Percentiles rank a stretch among this genome's conserved stretches.
Conservation (phyloP, 2,888 invertebrate species). For the Dioctria rufipes region DNA sequence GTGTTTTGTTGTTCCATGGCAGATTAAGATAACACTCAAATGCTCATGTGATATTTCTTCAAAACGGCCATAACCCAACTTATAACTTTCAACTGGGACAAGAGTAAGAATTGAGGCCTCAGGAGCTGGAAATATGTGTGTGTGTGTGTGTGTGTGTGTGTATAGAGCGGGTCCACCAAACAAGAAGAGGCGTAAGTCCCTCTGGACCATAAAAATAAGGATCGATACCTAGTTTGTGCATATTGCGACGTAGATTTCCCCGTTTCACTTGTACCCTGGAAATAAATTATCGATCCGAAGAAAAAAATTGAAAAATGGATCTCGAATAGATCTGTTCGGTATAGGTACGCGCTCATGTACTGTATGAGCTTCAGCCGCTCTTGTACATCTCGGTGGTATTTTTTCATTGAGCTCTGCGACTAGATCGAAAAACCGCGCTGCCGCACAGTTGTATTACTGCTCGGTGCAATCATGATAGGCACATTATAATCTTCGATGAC, state of each 20-base stretch:
- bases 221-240: conserved; percentile 33
- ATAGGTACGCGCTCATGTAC: conserved; percentile 4
- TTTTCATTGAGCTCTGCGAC: conserved; percentile 12
- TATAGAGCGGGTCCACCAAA: neutral
- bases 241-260: conserved; percentile 30
- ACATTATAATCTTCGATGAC: neutral
- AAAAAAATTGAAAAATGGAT: conserved; percentile 48
- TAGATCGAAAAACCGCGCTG: neutral
- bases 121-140: conserved; percentile 12
- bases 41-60: conserved; percentile 42
- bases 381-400: conserved; percentile 3
- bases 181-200: conserved; percentile 22
- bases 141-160: neutral
- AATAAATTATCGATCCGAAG: conserved; percentile 23
- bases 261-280: conserved; percentile 23
- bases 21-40: conserved; percentile 52
- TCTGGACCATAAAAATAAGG: conserved; percentile 34
- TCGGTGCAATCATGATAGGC: neutral
- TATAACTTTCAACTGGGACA: conserved; percentile 18
- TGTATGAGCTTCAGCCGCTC: conserved; percentile 30
- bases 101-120: conserved; percentile 28
- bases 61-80: neutral
- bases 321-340: conserved; percentile 25
- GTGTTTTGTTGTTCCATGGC: conserved; percentile 11
- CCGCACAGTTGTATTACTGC: neutral